Percentiles rank a stretch among this genome's conserved stretches.
Evolutionary conservation across 2,888 invertebrate genomes (phyloP).

Genomic region (Acanthococcus lagerstroemiae): DNA sequence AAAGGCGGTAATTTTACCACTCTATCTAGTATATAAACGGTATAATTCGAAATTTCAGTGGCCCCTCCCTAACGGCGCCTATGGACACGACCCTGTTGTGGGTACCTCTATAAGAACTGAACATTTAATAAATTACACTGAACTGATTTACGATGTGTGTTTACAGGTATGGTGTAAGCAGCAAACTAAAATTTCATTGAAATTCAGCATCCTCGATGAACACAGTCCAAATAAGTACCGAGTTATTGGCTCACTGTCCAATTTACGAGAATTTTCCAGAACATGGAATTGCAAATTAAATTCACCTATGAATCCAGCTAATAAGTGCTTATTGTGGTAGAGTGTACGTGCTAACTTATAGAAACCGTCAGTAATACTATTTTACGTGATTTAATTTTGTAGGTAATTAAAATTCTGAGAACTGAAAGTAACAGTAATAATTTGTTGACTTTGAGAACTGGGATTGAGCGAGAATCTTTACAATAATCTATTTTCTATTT

Average conservation of each 20-base stretch:
- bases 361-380: not conserved
- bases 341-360: not conserved
- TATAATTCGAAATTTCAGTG: no score
- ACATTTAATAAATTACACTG: not conserved
- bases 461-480: no score
- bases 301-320: conserved; percentile 68
- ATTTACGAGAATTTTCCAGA: conserved; percentile 68
- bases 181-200: not conserved
- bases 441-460: no score
- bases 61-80: no score
- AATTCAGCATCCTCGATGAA: not conserved
- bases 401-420: not conserved
- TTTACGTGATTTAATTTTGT: not conserved
- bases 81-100: no score
- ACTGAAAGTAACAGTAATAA: no score
- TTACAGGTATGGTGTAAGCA: conserved; percentile 4
- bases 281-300: conserved; percentile 64
- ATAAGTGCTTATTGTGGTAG: conserved; percentile 84
- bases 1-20: no score
- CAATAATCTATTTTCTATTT: no score
- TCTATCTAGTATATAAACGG: no score
- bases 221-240: conserved; percentile 51
- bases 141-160: not conserved
- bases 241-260: conserved; percentile 75
- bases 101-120: not conserved